A percentile compares a stretch with the other conserved stretches of the same genome.
Evolutionary conservation across 1,140 invertebrate species (phyloP).

Genomic region (Brachionus asplanchnoidis): DNA sequence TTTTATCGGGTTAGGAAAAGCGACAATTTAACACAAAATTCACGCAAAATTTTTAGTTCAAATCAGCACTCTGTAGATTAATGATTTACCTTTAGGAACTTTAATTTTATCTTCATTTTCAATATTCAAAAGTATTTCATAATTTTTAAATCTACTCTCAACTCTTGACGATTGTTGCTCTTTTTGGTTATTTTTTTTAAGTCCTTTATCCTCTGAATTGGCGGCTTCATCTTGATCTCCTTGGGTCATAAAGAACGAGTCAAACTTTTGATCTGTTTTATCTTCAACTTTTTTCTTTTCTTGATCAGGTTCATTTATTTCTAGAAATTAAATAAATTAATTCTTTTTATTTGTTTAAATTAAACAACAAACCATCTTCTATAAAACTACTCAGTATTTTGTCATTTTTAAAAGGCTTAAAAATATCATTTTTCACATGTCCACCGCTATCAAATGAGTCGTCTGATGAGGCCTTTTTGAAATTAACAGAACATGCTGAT

Average conservation of each 20-base stretch:
- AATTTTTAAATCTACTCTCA: constrained; percentile 12
- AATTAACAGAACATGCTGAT: background rate
- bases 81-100: constrained; percentile 19
- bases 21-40: no score
- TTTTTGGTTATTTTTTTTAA: background rate
- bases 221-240: background rate
- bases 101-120: constrained; percentile 41
- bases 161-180: background rate
- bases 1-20: no score
- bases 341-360: background rate
- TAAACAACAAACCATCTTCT: background rate
- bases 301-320: background rate
- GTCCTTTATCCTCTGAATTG: background rate
- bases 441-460: constrained; percentile 4
- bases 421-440: constrained; percentile 20
- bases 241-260: constrained; percentile 41
- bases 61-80: background rate
- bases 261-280: background rate
- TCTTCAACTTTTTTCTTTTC: background rate
- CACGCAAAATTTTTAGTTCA: no score
- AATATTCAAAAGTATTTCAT: constrained; percentile 22
- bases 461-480: background rate
- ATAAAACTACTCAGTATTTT: constrained; percentile 20
- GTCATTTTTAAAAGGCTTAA: constrained; percentile 21
- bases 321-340: background rate